These are phyloP conservation scores for Ornithoptera priamus DNA, from an alignment of 2,888 invertebrate genomes.

Conservation along the genomic window DNA sequence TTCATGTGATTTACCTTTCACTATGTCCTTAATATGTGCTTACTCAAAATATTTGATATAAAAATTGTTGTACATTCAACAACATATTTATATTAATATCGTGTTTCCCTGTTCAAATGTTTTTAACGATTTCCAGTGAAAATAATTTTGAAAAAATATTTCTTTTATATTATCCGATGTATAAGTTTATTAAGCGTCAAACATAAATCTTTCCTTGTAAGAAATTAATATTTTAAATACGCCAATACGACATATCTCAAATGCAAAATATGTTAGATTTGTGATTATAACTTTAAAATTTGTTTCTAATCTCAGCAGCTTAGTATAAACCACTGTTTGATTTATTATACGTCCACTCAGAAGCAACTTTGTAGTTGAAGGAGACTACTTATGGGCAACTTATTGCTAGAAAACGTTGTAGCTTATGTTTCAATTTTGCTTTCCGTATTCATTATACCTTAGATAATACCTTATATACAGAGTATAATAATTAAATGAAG, in stretches of 20 bases:
- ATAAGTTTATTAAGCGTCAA: too few relatives aligned
- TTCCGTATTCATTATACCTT: too few relatives aligned
- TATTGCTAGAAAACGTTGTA: background rate
- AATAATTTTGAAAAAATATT: background rate
- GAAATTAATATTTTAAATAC: too few relatives aligned
- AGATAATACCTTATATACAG: too few relatives aligned
- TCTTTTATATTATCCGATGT: too few relatives aligned
- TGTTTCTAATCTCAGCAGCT: background rate
- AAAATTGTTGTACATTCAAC: background rate
- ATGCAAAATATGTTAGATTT: background rate
- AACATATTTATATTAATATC: background rate
- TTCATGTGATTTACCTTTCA: background rate
- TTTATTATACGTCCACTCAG: background rate
- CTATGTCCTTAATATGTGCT: background rate
- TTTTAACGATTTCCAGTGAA: background rate
- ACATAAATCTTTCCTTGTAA: too few relatives aligned
- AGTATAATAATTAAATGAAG: too few relatives aligned
- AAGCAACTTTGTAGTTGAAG: conserved; percentile 5
- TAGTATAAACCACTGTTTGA: background rate
- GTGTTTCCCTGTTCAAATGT: background rate
- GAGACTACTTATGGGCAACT: background rate
- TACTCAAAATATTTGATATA: background rate
- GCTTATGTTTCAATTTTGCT: too few relatives aligned
- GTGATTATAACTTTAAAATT: background rate
- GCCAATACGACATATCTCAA: too few relatives aligned